Conservation (phyloP, 2,113 vertebrate genomes). For the Girardinichthys multiradiatus region DNA sequence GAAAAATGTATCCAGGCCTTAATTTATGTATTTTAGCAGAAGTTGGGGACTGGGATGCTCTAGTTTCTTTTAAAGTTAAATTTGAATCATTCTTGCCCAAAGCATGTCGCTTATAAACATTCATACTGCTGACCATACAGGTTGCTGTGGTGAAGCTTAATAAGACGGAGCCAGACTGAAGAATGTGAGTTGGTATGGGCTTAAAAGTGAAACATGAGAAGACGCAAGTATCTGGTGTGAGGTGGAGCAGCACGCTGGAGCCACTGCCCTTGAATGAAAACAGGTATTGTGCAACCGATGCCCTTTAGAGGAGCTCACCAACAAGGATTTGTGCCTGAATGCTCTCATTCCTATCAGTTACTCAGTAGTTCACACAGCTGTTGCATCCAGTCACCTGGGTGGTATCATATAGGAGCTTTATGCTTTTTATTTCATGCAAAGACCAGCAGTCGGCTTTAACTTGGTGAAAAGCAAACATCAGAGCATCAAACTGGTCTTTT, state of each 20-base stretch:
- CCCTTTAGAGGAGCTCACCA: slow-evolving; percentile 22
- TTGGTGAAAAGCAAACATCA: background rate
- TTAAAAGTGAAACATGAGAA: slow-evolving; percentile 37
- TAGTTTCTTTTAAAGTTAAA: slow-evolving; percentile 12
- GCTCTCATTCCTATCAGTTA: slow-evolving; percentile 30
- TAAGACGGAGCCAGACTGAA: background rate
- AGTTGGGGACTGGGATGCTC: slow-evolving; percentile 5
- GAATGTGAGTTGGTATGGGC: background rate
- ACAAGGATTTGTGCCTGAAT: slow-evolving; percentile 31
- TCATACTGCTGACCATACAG: slow-evolving; percentile 13
- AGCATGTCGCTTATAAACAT: slow-evolving; percentile 22
- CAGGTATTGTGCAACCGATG: slow-evolving; percentile 33
- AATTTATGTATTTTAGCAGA: slow-evolving; percentile 6
- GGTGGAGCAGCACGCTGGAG: slow-evolving; percentile 14
- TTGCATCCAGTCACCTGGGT: background rate
- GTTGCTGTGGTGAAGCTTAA: background rate
- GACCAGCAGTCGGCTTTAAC: background rate
- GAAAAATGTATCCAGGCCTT: slow-evolving; percentile 2
- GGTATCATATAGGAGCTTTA: background rate
- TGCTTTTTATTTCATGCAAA: background rate
- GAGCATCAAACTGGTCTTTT: background rate
- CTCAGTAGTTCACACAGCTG: slow-evolving; percentile 12
- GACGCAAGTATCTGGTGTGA: slow-evolving; percentile 6
- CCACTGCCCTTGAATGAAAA: slow-evolving; percentile 34
- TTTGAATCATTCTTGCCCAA: background rate